Base-by-base conservation (phyloP, 2,888 invertebrate genomes). In the Poecilus cupreus region DNA sequence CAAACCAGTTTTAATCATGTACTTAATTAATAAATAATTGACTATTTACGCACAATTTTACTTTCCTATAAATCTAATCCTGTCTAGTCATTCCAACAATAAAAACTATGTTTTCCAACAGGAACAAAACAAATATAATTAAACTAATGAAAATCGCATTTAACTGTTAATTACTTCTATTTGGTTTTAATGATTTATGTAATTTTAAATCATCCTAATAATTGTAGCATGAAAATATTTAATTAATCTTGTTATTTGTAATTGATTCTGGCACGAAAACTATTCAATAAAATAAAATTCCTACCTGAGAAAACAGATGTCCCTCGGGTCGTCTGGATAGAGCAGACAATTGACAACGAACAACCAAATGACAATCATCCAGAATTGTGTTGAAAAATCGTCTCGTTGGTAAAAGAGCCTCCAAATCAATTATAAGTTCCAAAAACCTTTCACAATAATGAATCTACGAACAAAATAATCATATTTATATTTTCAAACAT, bases 301-400 rank as follows among this genome's bases (percentile, higher is more conserved):
- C 92, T 86, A 97, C 97, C 93, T 98, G 97, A 79, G 93, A 92
- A 88, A 98, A 98, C 26, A 98, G 91, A 88, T 96, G 96, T 51
- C 98, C 98, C 86, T 98, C 98, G 0, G 92, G 91, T 76, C 96
- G 90, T 81, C 91, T 90, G 0, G 93, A 89, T 51, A 99, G 91
- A 78, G 94, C 91, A 1, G 97, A 95, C 84, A 98, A 91, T 85
- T 95, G 94, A 86, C 98, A 97, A 74, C 96, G 93, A 8, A 98
- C 97, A 60, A 99, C 95, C 43, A 99, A 90, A 88, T 99, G 98
- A 83, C 95, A 94, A 89, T 98, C 97, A 87, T 99, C 98, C 89
- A 99, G 92, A 0, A 99, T 94, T 0, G 96, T 96, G 89, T 99
- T 98, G 89, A 99, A 98, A 90, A 98, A 99, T 70, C 99, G 92